Conservation (phyloP, 2,113 vertebrate species). For the Eulemur rufifrons region DNA sequence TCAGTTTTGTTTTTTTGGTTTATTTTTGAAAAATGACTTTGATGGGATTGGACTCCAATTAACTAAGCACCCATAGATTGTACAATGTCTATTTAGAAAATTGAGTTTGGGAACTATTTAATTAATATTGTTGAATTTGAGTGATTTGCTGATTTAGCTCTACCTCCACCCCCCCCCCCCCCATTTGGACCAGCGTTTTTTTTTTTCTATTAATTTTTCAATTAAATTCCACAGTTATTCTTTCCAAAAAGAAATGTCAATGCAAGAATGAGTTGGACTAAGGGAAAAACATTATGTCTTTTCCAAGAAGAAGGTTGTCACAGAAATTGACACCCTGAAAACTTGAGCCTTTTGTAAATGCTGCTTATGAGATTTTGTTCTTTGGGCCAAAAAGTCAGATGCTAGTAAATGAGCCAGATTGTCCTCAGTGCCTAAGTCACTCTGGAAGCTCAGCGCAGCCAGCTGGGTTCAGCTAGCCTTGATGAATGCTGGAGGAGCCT, state of each 20-base stretch:
- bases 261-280: neutral
- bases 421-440: neutral
- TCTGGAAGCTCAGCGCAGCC: neutral
- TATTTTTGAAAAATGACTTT: neutral
- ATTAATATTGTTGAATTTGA: neutral
- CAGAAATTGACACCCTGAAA: neutral
- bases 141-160: neutral
- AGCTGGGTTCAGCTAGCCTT: slow-evolving; percentile 15
- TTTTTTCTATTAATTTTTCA: neutral
- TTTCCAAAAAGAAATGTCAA: slow-evolving; percentile 43
- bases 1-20: neutral
- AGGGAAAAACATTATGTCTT: neutral
- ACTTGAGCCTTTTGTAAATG: neutral
- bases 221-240: neutral
- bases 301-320: neutral
- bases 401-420: slow-evolving; percentile 45
- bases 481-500: neutral
- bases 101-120: neutral
- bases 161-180: neutral
- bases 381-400: slow-evolving; percentile 39
- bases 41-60: neutral
- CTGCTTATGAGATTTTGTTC: slow-evolving; percentile 28
- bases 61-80: neutral
- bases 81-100: slow-evolving; percentile 35
- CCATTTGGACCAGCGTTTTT: neutral